phyloP scores from a whole-genome alignment of 2,113 vertebrate species.

The Etheostoma spectabile region DNA sequence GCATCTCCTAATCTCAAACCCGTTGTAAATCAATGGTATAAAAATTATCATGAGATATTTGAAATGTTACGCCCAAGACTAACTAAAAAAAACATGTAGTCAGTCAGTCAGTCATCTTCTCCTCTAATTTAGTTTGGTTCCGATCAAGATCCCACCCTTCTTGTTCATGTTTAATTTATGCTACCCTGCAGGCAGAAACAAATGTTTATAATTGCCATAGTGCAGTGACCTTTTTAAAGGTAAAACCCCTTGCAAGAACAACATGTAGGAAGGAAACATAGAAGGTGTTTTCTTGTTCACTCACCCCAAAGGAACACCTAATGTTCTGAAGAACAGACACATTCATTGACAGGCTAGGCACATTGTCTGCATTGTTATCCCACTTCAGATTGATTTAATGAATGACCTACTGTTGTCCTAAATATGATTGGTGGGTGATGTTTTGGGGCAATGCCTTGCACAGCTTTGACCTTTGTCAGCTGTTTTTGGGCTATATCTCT shows the following conservation, averaged over 20 bases:
- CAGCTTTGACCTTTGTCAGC: constrained; percentile 55
- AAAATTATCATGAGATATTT: constrained; percentile 44
- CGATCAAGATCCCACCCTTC: constrained; percentile 19
- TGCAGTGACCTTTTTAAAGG: not conserved
- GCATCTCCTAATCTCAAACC: constrained; percentile 31
- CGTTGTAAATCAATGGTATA: constrained; percentile 54
- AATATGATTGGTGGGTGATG: constrained; percentile 60
- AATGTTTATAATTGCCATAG: not conserved
- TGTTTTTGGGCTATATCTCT: constrained; percentile 28
- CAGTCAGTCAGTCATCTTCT: constrained; percentile 24
- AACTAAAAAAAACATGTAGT: constrained; percentile 59
- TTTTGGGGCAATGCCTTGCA: constrained; percentile 51
- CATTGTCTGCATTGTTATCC: constrained; percentile 73
- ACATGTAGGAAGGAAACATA: not conserved
- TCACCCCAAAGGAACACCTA: constrained; percentile 15
- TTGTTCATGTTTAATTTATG: constrained; percentile 1
- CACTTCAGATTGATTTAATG: constrained; percentile 63
- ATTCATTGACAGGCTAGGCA: constrained; percentile 49
- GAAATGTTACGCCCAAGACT: constrained; percentile 63
- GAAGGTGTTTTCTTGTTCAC: constrained; percentile 21
- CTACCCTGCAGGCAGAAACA: constrained; percentile 13
- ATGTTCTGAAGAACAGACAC: constrained; percentile 41
- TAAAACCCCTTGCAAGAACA: not conserved
- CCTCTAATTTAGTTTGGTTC: constrained; percentile 38
- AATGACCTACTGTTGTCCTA: constrained; percentile 71